A percentile compares a stretch with the other conserved stretches of the same genome.
Conservation (phyloP, 1,140 invertebrate genomes). For the Rhizoglyphus robini region DNA sequence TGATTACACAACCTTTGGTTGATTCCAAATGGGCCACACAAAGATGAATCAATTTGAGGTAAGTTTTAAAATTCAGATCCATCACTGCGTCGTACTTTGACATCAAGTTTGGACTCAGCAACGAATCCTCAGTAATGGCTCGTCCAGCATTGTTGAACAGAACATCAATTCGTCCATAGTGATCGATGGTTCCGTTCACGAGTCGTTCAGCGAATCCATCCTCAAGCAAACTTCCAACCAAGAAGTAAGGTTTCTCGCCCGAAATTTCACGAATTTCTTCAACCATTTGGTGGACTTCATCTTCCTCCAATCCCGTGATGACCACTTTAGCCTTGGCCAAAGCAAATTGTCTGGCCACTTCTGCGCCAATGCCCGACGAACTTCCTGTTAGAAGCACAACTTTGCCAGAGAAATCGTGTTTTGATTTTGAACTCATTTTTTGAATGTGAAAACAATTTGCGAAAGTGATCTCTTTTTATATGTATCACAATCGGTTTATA, state of each 20-base stretch:
- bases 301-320: constrained; percentile 56
- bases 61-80: constrained; percentile 32
- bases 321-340: constrained; percentile 50
- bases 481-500: too few relatives aligned
- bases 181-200: constrained; percentile 31
- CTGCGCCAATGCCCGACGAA: constrained; percentile 67
- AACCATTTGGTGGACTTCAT: constrained; percentile 46
- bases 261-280: constrained; percentile 43
- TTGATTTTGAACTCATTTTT: background rate
- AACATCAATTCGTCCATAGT: constrained; percentile 57
- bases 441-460: too few relatives aligned
- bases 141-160: constrained; percentile 71
- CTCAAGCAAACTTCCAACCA: constrained; percentile 22
- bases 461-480: too few relatives aligned
- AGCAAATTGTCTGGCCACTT: constrained; percentile 55
- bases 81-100: background rate
- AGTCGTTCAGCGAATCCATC: constrained; percentile 27
- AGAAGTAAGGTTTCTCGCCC: background rate
- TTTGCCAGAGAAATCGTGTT: background rate
- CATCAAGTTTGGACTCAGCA: background rate
- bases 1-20: constrained; percentile 68
- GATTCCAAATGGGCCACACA: constrained; percentile 63
- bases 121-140: background rate
- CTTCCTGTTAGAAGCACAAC: constrained; percentile 4
- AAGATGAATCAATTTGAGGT: constrained; percentile 67